phyloP scores from a whole-genome alignment of 2,797 vertebrate species.

The Mastacembelus armatus region DNA sequence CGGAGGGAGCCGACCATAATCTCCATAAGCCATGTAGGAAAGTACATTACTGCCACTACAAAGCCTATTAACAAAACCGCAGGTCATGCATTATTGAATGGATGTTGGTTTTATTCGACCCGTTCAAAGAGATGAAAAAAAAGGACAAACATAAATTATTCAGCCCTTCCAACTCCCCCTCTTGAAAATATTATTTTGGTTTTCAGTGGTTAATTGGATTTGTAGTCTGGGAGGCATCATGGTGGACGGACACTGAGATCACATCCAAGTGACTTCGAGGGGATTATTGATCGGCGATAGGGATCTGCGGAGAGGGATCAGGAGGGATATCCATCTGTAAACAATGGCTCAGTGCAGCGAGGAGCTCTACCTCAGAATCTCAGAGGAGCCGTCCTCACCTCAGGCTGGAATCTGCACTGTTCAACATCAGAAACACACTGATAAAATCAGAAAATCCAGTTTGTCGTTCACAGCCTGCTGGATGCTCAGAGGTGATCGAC shows the following conservation, averaged over 20 bases:
- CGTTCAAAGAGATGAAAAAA: conserved; percentile 64
- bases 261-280: conserved; percentile 46
- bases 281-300: conserved; percentile 62
- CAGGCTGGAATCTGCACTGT: conserved; percentile 33
- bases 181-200: conserved; percentile 71
- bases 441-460: background rate
- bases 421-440: background rate
- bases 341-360: conserved; percentile 54
- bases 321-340: conserved; percentile 61
- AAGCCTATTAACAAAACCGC: conserved; percentile 83
- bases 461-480: too few relatives aligned
- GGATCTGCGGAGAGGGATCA: conserved; percentile 52
- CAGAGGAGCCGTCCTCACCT: conserved; percentile 58
- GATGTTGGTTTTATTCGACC: conserved; percentile 76
- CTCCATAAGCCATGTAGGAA: conserved; percentile 79
- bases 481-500: too few relatives aligned
- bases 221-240: conserved; percentile 65
- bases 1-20: conserved; percentile 69
- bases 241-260: conserved; percentile 40
- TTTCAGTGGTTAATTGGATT: conserved; percentile 77
- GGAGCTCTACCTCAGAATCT: conserved; percentile 57
- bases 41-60: conserved; percentile 83
- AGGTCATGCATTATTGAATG: conserved; percentile 82
- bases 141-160: conserved; percentile 78
- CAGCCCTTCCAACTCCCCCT: conserved; percentile 46